These are phyloP conservation scores for Andrena dorsata DNA, from an alignment of 2,888 invertebrate genomes.

Conservation along the genomic window DNA sequence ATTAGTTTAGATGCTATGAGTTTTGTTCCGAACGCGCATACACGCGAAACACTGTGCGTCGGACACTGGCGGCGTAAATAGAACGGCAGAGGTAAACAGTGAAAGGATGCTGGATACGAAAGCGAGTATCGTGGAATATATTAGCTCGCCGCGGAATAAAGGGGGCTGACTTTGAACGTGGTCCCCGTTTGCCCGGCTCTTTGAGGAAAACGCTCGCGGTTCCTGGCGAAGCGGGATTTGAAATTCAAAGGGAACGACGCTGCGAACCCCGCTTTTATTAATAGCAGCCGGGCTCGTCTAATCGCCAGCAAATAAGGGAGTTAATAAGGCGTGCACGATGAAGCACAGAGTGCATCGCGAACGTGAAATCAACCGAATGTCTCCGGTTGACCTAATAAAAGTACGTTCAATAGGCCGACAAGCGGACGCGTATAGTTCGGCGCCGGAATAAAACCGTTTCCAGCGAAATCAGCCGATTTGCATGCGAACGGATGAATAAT, in stretches of 20 bases:
- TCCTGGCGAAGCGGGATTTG: not conserved
- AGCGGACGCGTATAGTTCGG: not conserved
- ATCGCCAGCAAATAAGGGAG: not conserved
- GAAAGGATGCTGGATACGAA: slow-evolving; percentile 18
- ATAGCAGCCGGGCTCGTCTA: not conserved
- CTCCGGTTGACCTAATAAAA: slow-evolving; percentile 29
- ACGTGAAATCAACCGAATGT: not conserved
- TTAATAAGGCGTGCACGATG: not conserved
- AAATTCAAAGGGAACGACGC: not conserved
- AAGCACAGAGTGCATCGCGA: not conserved
- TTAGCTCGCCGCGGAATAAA: slow-evolving; percentile 11
- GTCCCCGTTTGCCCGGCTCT: too few relatives aligned
- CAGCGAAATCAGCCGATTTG: slow-evolving; percentile 21
- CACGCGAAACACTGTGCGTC: too few relatives aligned
- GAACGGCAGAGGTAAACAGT: slow-evolving; percentile 47
- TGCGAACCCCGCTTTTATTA: not conserved
- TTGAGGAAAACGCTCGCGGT: not conserved
- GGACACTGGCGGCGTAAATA: slow-evolving; percentile 47
- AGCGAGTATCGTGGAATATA: slow-evolving; percentile 24
- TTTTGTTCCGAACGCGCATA: too few relatives aligned
- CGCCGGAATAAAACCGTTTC: not conserved
- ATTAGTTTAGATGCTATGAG: too few relatives aligned
- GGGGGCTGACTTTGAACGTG: not conserved
- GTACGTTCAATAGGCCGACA: not conserved
- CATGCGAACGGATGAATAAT: slow-evolving; percentile 39